Evolutionary conservation across 2,797 vertebrate species (phyloP).

Genomic region (Telmatherina bonti): DNA sequence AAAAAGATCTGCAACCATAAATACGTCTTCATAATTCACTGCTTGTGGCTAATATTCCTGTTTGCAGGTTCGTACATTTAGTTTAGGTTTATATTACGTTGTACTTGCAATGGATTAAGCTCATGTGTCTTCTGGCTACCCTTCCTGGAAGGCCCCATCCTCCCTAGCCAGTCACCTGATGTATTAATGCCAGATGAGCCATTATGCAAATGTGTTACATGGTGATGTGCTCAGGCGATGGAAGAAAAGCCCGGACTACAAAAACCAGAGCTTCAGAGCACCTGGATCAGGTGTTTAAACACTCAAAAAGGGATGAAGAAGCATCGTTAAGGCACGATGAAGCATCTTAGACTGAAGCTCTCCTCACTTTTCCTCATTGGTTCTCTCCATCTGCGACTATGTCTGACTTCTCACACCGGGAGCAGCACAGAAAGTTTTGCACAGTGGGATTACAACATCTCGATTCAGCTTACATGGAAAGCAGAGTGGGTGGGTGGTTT

Average conservation of each 20-base stretch:
- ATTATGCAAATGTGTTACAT: background rate
- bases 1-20: background rate
- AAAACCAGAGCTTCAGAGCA: background rate
- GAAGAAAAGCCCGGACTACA: background rate
- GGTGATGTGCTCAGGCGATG: too few species aligned
- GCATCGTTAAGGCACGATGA: background rate
- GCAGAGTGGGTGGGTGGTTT: conserved; percentile 65
- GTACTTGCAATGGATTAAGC: background rate
- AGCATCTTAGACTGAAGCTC: background rate
- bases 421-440: conserved; percentile 11
- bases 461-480: conserved; percentile 61
- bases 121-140: background rate
- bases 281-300: background rate
- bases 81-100: background rate
- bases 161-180: background rate
- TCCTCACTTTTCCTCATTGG: too few species aligned
- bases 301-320: background rate
- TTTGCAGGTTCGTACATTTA: background rate
- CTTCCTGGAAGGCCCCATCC: background rate
- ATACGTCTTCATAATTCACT: background rate
- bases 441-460: conserved; percentile 27
- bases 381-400: background rate
- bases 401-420: conserved; percentile 13
- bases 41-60: background rate
- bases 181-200: background rate